These are phyloP conservation scores for Drosophila miranda DNA, from an alignment of 1,140 invertebrate genomes.

Conservation along the genomic window DNA sequence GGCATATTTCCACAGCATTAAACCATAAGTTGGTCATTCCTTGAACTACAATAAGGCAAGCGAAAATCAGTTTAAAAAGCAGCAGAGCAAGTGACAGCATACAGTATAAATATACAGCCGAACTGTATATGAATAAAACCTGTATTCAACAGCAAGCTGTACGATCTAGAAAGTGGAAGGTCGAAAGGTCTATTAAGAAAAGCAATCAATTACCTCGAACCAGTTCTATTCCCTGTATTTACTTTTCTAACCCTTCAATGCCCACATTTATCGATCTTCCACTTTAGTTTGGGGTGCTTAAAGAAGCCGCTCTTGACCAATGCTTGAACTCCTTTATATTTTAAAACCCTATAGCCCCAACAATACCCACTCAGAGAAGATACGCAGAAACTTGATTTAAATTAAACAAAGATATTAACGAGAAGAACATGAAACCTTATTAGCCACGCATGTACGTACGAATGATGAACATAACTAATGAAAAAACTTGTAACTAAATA, in stretches of 20 bases:
- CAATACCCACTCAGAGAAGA: constrained; percentile 13
- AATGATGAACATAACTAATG: constrained; percentile 45
- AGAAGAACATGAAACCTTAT: constrained; percentile 33
- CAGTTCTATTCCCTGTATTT: too few species aligned
- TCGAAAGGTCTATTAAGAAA: neutral
- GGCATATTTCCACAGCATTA: constrained; percentile 27
- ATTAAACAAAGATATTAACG: constrained; percentile 44
- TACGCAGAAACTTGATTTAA: constrained; percentile 38
- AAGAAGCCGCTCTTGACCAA: constrained; percentile 49
- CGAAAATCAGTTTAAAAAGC: constrained; percentile 34
- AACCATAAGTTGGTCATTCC: constrained; percentile 36
- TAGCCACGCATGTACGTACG: constrained; percentile 52
- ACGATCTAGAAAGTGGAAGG: constrained; percentile 18
- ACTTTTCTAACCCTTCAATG: too few species aligned
- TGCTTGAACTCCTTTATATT: constrained; percentile 45
- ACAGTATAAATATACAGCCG: constrained; percentile 31
- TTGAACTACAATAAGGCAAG: constrained; percentile 7
- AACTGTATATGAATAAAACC: constrained; percentile 41
- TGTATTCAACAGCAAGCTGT: constrained; percentile 6
- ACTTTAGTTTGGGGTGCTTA: constrained; percentile 16
- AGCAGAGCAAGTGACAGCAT: constrained; percentile 13
- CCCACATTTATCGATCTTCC: constrained; percentile 15
- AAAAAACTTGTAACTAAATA: constrained; percentile 60
- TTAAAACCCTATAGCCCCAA: constrained; percentile 37
- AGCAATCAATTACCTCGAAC: too few species aligned